Conservation (phyloP, 1,140 invertebrate genomes). For the Homarus americanus region DNA sequence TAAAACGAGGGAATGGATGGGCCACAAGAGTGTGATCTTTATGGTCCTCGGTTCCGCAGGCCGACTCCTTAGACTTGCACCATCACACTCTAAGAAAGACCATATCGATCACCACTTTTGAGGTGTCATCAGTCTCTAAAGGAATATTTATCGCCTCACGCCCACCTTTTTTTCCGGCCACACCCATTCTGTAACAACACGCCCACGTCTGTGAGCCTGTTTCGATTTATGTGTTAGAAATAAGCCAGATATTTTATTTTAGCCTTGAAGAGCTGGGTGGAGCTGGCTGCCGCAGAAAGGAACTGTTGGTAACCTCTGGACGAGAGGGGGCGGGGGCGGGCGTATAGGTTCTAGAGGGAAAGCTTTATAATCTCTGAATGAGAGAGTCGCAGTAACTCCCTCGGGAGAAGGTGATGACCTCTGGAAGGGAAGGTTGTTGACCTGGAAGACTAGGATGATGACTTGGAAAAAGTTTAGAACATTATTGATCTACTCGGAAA, state of each 20-base stretch:
- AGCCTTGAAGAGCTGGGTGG: too few relatives aligned
- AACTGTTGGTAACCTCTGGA: too few relatives aligned
- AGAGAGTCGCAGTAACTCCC: too few relatives aligned
- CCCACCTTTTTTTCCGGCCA: not conserved
- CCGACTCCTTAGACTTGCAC: not conserved
- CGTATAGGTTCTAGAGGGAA: too few relatives aligned
- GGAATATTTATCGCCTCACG: conserved; percentile 19
- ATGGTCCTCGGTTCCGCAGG: too few relatives aligned
- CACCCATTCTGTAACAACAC: not conserved
- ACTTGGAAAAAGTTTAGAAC: not conserved
- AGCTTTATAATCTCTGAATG: too few relatives aligned
- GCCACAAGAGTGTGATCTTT: too few relatives aligned
- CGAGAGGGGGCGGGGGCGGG: too few relatives aligned
- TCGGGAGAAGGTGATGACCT: not conserved
- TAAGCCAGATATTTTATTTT: too few relatives aligned
- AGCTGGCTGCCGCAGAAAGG: too few relatives aligned
- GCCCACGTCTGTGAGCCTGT: not conserved
- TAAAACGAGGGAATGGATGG: too few relatives aligned
- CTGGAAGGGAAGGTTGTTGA: not conserved
- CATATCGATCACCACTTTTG: not conserved
- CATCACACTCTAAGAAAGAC: not conserved
- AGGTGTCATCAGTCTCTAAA: not conserved
- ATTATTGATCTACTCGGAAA: too few relatives aligned
- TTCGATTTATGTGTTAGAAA: not conserved
- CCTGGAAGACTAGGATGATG: not conserved